Evolutionary conservation across 2,888 invertebrate genomes (phyloP).

Genomic region (Philereme vetulata): DNA sequence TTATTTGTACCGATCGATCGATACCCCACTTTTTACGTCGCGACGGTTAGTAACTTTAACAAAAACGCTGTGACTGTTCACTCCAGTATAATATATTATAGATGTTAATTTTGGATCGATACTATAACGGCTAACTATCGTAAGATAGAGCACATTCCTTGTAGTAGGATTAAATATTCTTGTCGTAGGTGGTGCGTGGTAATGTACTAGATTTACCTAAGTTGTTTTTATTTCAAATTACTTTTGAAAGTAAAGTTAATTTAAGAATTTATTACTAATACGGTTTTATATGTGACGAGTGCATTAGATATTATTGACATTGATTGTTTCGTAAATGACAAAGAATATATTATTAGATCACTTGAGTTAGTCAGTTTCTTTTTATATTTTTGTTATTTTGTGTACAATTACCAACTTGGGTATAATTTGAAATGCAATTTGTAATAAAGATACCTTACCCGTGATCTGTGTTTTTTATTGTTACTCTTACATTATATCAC

Average conservation of each 20-base stretch:
- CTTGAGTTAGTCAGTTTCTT: conserved; percentile 44
- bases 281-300: background rate
- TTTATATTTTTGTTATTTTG: conserved; percentile 64
- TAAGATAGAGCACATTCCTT: conserved; percentile 13
- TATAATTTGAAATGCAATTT: conserved; percentile 63
- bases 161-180: background rate
- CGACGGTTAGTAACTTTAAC: background rate
- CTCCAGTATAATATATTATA: background rate
- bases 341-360: conserved; percentile 13
- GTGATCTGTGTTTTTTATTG: conserved; percentile 56
- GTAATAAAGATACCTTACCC: conserved; percentile 73
- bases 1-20: no score
- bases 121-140: no score
- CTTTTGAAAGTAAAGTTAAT: background rate
- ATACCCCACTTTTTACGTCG: background rate
- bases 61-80: background rate
- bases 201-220: conserved; percentile 1
- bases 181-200: conserved; percentile 6
- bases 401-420: conserved; percentile 55
- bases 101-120: no score
- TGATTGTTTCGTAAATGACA: conserved; percentile 6
- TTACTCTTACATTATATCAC: conserved; percentile 6
- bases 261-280: conserved; percentile 11
- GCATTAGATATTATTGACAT: conserved; percentile 3
- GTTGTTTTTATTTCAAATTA: conserved; percentile 13